Percentiles rank a stretch among this genome's conserved stretches.
Conservation (phyloP, 2,888 invertebrate species). For the Melieria omissa region DNA sequence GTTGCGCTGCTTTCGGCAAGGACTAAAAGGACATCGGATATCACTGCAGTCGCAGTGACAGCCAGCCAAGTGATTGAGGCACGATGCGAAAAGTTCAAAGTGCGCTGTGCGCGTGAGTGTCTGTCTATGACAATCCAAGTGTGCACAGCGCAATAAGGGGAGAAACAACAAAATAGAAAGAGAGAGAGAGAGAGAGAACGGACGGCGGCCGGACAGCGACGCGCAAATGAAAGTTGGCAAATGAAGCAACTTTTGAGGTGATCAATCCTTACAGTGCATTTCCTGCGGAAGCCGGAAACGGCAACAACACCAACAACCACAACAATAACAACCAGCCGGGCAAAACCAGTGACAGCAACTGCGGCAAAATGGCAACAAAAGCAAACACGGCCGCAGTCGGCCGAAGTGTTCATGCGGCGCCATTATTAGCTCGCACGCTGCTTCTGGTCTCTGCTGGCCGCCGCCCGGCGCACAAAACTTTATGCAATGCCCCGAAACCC, state of each 20-base stretch:
- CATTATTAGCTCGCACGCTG: constrained; percentile 37
- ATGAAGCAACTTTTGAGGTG: constrained; percentile 49
- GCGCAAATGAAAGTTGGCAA: constrained; percentile 44
- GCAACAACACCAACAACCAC: constrained; percentile 19
- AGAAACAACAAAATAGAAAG: too few species aligned
- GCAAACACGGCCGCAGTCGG: not conserved
- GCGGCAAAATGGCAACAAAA: constrained; percentile 3
- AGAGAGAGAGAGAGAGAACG: too few species aligned
- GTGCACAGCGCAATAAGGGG: too few species aligned
- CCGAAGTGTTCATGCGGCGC: constrained; percentile 38
- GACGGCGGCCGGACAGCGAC: too few species aligned
- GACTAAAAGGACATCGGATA: too few species aligned
- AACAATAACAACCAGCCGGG: not conserved
- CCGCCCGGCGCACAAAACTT: too few species aligned
- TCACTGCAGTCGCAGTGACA: too few species aligned
- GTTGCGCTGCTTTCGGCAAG: too few species aligned
- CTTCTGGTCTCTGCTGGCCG: not conserved
- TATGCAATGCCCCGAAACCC: constrained; percentile 48
- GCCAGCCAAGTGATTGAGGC: too few species aligned
- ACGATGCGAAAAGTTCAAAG: too few species aligned
- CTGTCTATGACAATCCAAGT: too few species aligned
- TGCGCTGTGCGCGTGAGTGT: too few species aligned
- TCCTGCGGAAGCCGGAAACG: constrained; percentile 42
- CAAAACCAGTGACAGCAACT: not conserved
- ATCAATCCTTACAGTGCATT: constrained; percentile 49